Base-by-base conservation (phyloP, 2,113 vertebrate species). In the Aythya baeri region DNA sequence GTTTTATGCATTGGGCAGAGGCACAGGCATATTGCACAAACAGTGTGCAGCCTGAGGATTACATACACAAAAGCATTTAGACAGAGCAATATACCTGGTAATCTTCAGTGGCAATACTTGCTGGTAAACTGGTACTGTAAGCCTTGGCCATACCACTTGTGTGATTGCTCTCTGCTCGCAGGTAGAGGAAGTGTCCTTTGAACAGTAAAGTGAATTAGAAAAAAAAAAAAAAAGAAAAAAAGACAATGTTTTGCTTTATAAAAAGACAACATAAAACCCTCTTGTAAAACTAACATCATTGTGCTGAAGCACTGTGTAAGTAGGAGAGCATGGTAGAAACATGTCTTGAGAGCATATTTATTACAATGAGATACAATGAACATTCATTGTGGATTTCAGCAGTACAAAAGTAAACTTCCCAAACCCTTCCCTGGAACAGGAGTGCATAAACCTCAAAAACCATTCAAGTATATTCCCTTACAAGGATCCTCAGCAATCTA, bases 171-270 rank as follows among this genome's bases (percentile, higher is more conserved):
- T 97, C 94, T 49, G 98, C 97, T 91, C 95, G 96, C 72, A 99
- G 91, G 89, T 98, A 98, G 66, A 99, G 97, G 83, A 99, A 99
- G 92, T 98, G 97, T 46, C 98, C 99, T 99, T 87, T 32, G 66
- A 88, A 71, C 62, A 89, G 22, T 94, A 29, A 36, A 90, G 61
- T 13, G n/a, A 72, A 88, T 54, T 83, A 89, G 41, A 49, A 85
- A 78, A 73, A 26, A 29, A 43, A 15, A 44, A 44, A 44, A 44
- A 43, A 15, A 44, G 16, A 44, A 44, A 26, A 27, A 66, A 77
- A 55, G 41, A 62, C 2, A 1, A 70, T 38, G 38, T 38, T 55
- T 43, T 20, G 1, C 2, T 5, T 36, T 18, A 27, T 83, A 25
- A 52, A 52, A 52, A 52, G 50, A 50, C 83, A 58, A 62, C 7